These are phyloP conservation scores for Diuraphis noxia DNA, from an alignment of 1,140 invertebrate genomes.

Conservation along the genomic window DNA sequence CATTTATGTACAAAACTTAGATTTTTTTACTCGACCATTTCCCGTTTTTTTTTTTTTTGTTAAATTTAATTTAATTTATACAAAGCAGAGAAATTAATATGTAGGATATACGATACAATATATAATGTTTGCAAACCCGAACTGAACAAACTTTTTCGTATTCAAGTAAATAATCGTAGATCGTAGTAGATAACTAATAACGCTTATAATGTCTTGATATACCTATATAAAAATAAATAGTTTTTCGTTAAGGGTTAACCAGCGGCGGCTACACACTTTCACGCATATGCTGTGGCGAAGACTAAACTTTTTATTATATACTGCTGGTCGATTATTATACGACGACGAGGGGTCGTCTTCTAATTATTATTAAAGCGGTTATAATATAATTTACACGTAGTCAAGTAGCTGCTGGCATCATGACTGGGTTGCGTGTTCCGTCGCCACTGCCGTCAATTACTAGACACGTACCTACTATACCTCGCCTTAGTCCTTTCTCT, in stretches of 20 bases:
- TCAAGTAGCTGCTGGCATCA: slow-evolving; percentile 13
- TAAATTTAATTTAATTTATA: no score
- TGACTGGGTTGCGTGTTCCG: slow-evolving; percentile 30
- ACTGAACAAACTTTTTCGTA: background rate
- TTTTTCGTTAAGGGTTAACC: no score
- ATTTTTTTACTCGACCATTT: no score
- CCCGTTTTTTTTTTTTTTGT: no score
- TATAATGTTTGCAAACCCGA: no score
- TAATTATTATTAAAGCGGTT: slow-evolving; percentile 18
- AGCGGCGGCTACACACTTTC: no score
- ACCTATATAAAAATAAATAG: no score
- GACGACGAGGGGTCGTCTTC: background rate
- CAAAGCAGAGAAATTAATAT: no score
- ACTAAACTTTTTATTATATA: background rate
- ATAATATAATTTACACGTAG: slow-evolving; percentile 42
- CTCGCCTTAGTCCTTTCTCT: background rate
- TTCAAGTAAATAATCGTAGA: background rate
- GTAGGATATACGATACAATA: no score
- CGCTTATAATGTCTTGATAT: background rate
- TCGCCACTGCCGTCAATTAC: slow-evolving; percentile 14
- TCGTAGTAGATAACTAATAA: no score
- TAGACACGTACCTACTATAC: background rate
- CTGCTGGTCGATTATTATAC: background rate
- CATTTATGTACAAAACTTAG: no score
- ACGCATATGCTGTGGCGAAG: no score